Conservation (phyloP, 2,797 vertebrate species). For the Lepilemur septentrionalis region DNA sequence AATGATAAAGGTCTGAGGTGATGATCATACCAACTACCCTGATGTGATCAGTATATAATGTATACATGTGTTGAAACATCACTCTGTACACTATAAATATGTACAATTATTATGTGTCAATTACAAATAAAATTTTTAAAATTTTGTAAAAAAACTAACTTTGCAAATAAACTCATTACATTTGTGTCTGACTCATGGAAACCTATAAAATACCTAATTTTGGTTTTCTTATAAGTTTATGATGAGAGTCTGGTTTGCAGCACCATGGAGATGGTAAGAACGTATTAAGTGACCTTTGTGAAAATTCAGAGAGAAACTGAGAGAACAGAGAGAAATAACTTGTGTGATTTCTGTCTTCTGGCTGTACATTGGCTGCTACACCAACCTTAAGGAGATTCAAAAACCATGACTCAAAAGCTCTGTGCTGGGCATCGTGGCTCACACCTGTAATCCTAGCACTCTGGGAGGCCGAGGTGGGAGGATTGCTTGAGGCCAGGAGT, state of each 20-base stretch:
- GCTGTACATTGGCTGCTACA: neutral
- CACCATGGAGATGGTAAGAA: neutral
- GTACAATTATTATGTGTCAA: neutral
- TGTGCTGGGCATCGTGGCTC: neutral
- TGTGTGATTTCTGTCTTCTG: slow-evolving; percentile 14
- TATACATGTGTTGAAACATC: neutral
- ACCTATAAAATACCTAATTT: slow-evolving; percentile 24
- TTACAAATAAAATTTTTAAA: neutral
- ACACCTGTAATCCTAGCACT: neutral
- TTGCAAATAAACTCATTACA: slow-evolving; percentile 2
- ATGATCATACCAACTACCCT: neutral
- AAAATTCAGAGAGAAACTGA: neutral
- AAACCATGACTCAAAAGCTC: neutral
- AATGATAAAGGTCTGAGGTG: neutral
- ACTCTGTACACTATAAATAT: neutral
- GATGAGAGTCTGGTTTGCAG: neutral
- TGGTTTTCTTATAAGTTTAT: neutral
- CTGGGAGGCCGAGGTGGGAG: neutral
- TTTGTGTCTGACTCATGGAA: slow-evolving; percentile 25
- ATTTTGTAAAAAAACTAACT: neutral
- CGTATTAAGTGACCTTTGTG: slow-evolving; percentile 15
- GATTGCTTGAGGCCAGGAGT: neutral
- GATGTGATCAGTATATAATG: neutral
- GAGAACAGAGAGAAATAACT: neutral
- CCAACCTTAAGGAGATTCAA: neutral